Evolutionary conservation across 2,888 invertebrate genomes (phyloP).

Genomic region (Lumbricus terrestris): DNA sequence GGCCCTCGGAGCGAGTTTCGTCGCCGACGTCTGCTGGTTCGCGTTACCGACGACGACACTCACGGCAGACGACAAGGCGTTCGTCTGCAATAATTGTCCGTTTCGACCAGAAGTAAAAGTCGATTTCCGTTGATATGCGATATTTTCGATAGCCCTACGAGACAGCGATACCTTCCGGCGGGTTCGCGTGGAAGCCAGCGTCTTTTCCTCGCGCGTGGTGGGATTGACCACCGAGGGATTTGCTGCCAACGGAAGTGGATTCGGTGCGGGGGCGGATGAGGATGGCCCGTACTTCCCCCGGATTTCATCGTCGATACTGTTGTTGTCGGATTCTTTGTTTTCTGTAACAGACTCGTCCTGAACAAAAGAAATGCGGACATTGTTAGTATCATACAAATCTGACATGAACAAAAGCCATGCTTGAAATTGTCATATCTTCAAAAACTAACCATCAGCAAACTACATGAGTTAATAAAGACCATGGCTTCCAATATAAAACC

Average conservation of each 20-base stretch:
- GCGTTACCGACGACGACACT: not conserved
- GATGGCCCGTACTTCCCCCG: not conserved
- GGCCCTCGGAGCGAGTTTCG: not conserved
- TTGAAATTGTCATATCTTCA: not conserved
- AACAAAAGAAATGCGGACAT: not conserved
- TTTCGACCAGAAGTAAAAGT: not conserved
- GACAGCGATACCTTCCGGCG: not conserved
- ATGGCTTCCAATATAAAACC: too few relatives aligned
- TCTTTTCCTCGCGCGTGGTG: not conserved
- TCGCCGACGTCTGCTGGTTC: not conserved
- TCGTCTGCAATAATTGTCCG: not conserved
- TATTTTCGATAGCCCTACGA: not conserved
- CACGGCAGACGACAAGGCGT: not conserved
- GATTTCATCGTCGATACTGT: constrained; percentile 3
- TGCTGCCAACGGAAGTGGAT: not conserved
- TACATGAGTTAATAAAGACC: too few relatives aligned
- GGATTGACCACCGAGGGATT: not conserved
- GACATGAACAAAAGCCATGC: too few relatives aligned
- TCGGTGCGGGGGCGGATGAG: not conserved
- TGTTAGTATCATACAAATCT: not conserved
- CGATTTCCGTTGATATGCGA: constrained; percentile 10
- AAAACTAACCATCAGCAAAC: not conserved
- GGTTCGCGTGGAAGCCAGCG: not conserved
- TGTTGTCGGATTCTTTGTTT: not conserved
- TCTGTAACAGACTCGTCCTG: not conserved